Conservation (phyloP, 1,140 invertebrate genomes). For the Danaus plexippus region DNA sequence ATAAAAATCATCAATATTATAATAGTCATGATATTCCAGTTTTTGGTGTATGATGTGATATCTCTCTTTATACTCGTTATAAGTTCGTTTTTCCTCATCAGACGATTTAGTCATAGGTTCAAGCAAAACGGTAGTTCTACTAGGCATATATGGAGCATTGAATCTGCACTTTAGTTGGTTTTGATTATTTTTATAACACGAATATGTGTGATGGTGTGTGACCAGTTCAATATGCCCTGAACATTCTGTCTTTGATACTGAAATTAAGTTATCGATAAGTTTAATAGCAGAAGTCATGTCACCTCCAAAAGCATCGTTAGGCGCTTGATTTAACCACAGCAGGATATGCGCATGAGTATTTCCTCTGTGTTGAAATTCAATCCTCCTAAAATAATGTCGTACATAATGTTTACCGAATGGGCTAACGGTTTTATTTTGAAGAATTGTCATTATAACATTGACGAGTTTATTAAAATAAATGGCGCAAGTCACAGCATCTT, state of each 20-base stretch:
- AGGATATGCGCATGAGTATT: slow-evolving; percentile 31
- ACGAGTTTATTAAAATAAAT: slow-evolving; percentile 49
- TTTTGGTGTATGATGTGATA: slow-evolving; percentile 14
- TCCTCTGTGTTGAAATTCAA: slow-evolving; percentile 66
- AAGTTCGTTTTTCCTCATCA: slow-evolving; percentile 2
- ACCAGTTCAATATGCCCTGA: slow-evolving; percentile 21
- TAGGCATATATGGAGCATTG: slow-evolving; percentile 25
- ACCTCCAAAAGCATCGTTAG: slow-evolving; percentile 13
- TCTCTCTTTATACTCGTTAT: slow-evolving; percentile 11
- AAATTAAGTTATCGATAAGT: slow-evolving; percentile 22
- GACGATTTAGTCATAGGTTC: slow-evolving; percentile 14
- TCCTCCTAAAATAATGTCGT: slow-evolving; percentile 44
- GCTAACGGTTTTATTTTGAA: slow-evolving; percentile 35
- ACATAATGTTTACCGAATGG: slow-evolving; percentile 39
- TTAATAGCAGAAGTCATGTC: slow-evolving; percentile 12
- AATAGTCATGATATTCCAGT: slow-evolving; percentile 19
- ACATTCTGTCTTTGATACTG: slow-evolving; percentile 23
- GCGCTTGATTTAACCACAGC: slow-evolving; percentile 21
- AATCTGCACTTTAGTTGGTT: slow-evolving; percentile 20
- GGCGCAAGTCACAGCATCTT: slow-evolving; percentile 61
- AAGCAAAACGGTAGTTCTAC: slow-evolving; percentile 16
- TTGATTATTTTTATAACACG: slow-evolving; percentile 15
- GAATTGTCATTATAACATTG: slow-evolving; percentile 18
- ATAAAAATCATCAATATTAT: slow-evolving; percentile 23
- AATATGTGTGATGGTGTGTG: slow-evolving; percentile 24